Evolutionary conservation across 2,113 vertebrate species (phyloP).

Genomic region (Sinocyclocheilus anophthalmus): DNA sequence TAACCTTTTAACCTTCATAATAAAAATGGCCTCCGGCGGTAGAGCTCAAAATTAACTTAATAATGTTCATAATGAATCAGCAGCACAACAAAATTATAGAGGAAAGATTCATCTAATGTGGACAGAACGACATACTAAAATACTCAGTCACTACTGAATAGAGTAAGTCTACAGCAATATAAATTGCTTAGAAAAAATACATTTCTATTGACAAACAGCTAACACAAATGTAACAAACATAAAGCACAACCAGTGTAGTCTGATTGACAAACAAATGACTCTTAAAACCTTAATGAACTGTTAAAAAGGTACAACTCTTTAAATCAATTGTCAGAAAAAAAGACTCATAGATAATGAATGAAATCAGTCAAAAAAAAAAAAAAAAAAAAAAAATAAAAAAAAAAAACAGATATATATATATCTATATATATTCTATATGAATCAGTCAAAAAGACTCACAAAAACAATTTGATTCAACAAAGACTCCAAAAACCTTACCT

Average conservation of each 20-base stretch:
- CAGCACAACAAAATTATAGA: neutral
- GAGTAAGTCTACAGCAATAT: neutral
- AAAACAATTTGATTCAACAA: no score
- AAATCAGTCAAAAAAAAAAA: neutral
- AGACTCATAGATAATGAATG: neutral
- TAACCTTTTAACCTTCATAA: conserved; percentile 8
- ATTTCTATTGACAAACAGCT: neutral
- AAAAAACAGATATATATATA: no score
- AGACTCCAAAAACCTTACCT: neutral
- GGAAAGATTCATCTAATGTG: neutral
- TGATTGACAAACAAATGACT: neutral
- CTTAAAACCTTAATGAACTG: neutral
- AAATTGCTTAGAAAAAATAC: neutral
- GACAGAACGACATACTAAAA: neutral
- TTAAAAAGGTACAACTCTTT: no score
- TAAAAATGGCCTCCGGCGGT: neutral
- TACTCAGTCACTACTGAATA: neutral
- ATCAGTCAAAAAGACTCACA: no score
- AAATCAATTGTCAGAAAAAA: no score
- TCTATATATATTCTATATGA: neutral
- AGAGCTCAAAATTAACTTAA: neutral
- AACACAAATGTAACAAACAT: neutral
- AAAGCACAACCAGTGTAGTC: neutral
- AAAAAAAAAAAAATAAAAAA: no score
- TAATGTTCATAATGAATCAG: neutral